Base-by-base conservation (phyloP, 2,113 vertebrate species). In the Geococcyx californianus region DNA sequence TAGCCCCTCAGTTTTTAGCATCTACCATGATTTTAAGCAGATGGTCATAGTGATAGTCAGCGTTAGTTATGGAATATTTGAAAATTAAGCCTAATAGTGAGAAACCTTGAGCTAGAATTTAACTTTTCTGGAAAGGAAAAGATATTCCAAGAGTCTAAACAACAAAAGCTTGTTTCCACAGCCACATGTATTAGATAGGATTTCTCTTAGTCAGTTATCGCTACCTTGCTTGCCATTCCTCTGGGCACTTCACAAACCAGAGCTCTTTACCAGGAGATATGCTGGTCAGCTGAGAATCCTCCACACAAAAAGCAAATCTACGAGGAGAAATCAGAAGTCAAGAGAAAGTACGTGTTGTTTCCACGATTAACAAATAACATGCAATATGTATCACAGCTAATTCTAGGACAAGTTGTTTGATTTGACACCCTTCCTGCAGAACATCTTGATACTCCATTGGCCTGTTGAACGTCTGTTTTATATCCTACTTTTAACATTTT, bases 251-350 rank as follows among this genome's bases (percentile, higher is more conserved):
- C n/a, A 97, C 73, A 62, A 98, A 99, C 68, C 98, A 98, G 76
- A 99, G 87, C 6, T 98, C 98, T 55, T 97, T 98, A 4, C 99
- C 99, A 7, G 99, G 99, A 25, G 98, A 94, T 62, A 99, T 98
- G 31, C 97, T 97, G 3, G 94, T 99, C 60, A 79, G 90, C 94
- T 89, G 96, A 16, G 55, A 91, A 56, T 99, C 98, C 95, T 98
- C 97, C 18, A 97, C 98, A 87, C 99, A 99, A 88, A 99, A 99
- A 1, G 98, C 98, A 96, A 98, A 97, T 91, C 99, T 99, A 94
- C 36, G n/a, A 94, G 31, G 49, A 76, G 45, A 38, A 83, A 75
- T 9, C 38, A 16, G 25, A 91, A 54, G 51, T 92, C 64, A 74
- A 33, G 52, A 62, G 38, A 63, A 60, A 34, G 56, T 7, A 19